Evolutionary conservation across 1,140 invertebrate species (phyloP).

Genomic region (Stenopsyche tienmushanensis): DNA sequence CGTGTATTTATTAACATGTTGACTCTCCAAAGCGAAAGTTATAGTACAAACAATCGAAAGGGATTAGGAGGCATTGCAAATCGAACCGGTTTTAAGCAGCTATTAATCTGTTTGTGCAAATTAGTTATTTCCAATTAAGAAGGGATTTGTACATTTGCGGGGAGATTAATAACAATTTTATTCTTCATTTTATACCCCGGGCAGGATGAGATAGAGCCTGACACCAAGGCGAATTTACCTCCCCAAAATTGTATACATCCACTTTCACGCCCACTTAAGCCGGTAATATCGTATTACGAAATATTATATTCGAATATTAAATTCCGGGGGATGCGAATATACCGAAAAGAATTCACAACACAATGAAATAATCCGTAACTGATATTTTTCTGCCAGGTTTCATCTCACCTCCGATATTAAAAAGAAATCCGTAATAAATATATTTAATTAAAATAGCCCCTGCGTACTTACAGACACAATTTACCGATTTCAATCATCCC

Average conservation of each 20-base stretch:
- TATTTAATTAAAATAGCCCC: neutral
- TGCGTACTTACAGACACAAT: too few relatives aligned
- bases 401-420: neutral
- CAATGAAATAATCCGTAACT: conserved; percentile 8
- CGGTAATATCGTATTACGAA: conserved; percentile 15
- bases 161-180: neutral
- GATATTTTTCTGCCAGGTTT: conserved; percentile 6
- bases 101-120: too few relatives aligned
- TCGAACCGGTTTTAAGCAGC: too few relatives aligned
- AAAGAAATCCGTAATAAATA: neutral
- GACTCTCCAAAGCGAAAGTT: too few relatives aligned
- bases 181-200: neutral
- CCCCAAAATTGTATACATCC: conserved; percentile 8
- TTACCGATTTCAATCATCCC: too few relatives aligned
- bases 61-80: too few relatives aligned
- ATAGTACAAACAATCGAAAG: too few relatives aligned
- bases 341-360: neutral
- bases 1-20: too few relatives aligned
- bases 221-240: neutral
- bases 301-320: conserved; percentile 21
- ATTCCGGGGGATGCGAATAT: conserved; percentile 1
- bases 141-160: neutral
- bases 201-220: neutral
- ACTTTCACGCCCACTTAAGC: conserved; percentile 16
- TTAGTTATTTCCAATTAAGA: neutral